These are phyloP conservation scores for Girardia tigrina DNA, from an alignment of 2,888 invertebrate species.

Conservation along the genomic window DNA sequence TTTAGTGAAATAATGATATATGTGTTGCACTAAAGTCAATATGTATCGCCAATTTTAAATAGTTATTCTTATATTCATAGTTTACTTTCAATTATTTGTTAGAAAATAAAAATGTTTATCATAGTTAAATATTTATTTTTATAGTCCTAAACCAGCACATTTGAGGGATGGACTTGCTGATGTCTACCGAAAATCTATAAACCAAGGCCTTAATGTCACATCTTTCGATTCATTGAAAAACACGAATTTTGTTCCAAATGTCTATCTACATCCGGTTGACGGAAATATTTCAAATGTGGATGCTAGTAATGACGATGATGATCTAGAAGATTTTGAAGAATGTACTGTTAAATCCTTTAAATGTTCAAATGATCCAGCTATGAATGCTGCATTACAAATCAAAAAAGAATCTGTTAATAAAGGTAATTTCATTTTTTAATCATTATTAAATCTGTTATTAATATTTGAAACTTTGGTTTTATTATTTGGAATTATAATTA, in stretches of 20 bases:
- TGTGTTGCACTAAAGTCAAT: no score
- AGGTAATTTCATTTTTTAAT: no score
- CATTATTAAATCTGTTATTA: no score
- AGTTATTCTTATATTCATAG: no score
- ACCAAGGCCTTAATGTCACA: not conserved
- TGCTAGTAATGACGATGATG: conserved; percentile 10
- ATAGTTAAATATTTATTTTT: not conserved
- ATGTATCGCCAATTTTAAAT: no score
- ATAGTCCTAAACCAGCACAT: not conserved
- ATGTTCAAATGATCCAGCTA: not conserved
- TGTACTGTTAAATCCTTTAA: not conserved
- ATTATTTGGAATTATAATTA: no score
- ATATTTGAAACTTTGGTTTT: no score
- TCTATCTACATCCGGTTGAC: not conserved
- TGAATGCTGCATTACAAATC: conserved; percentile 2
- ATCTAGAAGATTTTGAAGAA: not conserved
- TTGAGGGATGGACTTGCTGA: not conserved
- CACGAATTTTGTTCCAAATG: conserved; percentile 5
- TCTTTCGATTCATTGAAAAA: not conserved
- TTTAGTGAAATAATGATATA: no score
- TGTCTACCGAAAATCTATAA: not conserved
- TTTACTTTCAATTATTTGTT: no score
- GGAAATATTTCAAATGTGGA: not conserved
- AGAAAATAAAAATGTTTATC: no score
- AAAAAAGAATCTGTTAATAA: conserved; percentile 1